phyloP scores from a whole-genome alignment of 2,797 vertebrate genomes.

The Silurus aristotelis region DNA sequence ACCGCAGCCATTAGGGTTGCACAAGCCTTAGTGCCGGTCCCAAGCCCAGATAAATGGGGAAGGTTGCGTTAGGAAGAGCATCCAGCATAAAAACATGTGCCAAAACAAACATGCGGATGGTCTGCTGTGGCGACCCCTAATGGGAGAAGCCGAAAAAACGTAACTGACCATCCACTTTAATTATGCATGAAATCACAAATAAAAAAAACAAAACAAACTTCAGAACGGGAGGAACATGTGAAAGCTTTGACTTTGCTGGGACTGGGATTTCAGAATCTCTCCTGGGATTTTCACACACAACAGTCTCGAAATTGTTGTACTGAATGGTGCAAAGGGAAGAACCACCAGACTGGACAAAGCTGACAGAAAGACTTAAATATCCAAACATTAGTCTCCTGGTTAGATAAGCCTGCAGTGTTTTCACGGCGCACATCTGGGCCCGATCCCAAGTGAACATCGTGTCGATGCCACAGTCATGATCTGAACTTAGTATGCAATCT shows the following conservation, averaged over 20 bases:
- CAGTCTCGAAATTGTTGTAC: background rate
- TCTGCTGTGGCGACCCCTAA: too few species aligned
- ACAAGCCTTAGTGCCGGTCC: too few species aligned
- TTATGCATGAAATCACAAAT: too few species aligned
- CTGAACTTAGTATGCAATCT: background rate
- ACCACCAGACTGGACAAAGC: background rate
- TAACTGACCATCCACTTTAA: too few species aligned
- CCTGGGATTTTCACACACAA: conserved; percentile 1
- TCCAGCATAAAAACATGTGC: too few species aligned
- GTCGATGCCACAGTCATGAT: background rate
- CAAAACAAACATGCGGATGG: too few species aligned
- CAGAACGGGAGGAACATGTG: background rate
- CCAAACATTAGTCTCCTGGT: background rate
- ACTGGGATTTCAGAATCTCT: background rate
- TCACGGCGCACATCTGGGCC: background rate
- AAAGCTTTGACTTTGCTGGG: background rate
- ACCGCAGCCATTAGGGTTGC: too few species aligned
- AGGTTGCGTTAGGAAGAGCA: too few species aligned
- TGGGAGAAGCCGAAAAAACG: too few species aligned
- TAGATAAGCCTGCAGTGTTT: background rate
- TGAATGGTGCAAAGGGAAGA: background rate
- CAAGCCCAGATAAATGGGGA: too few species aligned
- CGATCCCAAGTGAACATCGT: background rate
- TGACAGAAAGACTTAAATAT: background rate
- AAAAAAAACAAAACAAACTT: background rate